Conservation (phyloP, 1,140 invertebrate species). For the Amyelois transitella region DNA sequence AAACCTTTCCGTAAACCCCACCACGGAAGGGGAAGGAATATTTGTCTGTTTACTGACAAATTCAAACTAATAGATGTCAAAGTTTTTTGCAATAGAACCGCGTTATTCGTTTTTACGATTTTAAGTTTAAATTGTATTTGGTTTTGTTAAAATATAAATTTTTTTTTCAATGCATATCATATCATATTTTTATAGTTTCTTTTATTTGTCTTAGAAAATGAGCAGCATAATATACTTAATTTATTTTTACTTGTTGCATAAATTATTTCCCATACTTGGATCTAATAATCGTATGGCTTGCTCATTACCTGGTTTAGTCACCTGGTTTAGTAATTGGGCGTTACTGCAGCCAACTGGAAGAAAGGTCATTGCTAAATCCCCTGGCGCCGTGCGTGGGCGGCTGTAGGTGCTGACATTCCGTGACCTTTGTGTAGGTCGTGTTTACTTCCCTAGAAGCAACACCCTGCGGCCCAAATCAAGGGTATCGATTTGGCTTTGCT, state of each 20-base stretch:
- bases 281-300: too few relatives aligned
- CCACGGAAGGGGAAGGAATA: neutral
- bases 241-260: too few relatives aligned
- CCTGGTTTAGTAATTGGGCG: neutral
- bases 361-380: neutral
- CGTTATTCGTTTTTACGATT: neutral
- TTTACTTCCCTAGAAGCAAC: neutral
- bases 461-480: neutral
- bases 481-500: neutral
- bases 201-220: too few relatives aligned
- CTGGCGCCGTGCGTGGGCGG: neutral
- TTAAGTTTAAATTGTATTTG: too few relatives aligned
- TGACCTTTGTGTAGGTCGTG: neutral
- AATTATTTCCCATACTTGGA: too few relatives aligned
- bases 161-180: too few relatives aligned
- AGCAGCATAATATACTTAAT: too few relatives aligned
- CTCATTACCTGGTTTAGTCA: neutral
- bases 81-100: neutral
- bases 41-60: neutral
- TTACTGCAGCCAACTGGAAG: neutral
- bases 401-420: neutral
- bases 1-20: neutral
- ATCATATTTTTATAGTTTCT: too few relatives aligned
- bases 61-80: neutral
- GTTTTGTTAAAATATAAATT: too few relatives aligned